A percentile compares a stretch with the other conserved stretches of the same genome.
phyloP scores from a whole-genome alignment of 2,888 invertebrate genomes.

The Scaptomyza polygonia region DNA sequence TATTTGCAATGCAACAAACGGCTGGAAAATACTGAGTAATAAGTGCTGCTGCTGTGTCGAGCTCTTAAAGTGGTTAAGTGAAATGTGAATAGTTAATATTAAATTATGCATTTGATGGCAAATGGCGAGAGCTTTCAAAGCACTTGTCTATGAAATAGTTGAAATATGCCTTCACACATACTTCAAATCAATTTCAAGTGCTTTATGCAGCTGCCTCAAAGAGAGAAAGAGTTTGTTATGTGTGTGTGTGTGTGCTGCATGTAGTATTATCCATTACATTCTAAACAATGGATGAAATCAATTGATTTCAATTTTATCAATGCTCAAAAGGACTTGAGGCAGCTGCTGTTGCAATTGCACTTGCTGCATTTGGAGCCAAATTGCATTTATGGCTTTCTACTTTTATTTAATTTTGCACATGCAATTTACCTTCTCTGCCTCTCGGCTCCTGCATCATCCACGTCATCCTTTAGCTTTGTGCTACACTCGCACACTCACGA shows the following conservation, averaged over 20 bases:
- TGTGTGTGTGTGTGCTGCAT: not conserved
- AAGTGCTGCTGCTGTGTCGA: constrained; percentile 11
- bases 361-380: constrained; percentile 59
- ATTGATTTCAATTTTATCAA: constrained; percentile 72
- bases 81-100: constrained; percentile 5
- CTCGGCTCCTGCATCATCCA: constrained; percentile 9
- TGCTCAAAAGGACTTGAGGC: constrained; percentile 33
- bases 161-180: constrained; percentile 1
- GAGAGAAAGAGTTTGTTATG: not conserved
- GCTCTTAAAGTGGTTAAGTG: constrained; percentile 1
- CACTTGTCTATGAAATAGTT: not conserved
- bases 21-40: constrained; percentile 27
- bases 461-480: constrained; percentile 29
- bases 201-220: not conserved
- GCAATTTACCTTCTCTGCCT: constrained; percentile 47
- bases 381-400: constrained; percentile 77
- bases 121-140: not conserved
- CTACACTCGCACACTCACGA: constrained; percentile 18
- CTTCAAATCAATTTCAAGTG: constrained; percentile 1
- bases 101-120: constrained; percentile 3
- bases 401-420: constrained; percentile 73
- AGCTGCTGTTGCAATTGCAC: constrained; percentile 25
- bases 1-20: constrained; percentile 45
- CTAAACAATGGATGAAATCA: constrained; percentile 71
- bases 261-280: constrained; percentile 24